Evolutionary conservation across 2,113 vertebrate species (phyloP), one percentile per base, ranked within the genome.

Genomic region (Rousettus leschenaultii): DNA sequence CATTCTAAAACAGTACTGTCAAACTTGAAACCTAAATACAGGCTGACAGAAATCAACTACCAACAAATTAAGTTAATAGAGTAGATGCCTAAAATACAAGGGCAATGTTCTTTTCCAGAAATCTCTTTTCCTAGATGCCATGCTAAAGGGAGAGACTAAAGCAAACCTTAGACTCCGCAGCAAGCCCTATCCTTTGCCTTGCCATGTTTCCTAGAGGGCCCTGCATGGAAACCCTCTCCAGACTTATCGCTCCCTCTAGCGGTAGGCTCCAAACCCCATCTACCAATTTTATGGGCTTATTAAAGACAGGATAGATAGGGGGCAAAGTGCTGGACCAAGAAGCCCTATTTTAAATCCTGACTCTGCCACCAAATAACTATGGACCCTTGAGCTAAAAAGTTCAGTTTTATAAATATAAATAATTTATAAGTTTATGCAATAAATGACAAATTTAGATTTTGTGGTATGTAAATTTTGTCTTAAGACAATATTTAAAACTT

Each of bases 41-140:
- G 95, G 30, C 70, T 89, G 95, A 95, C 82, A 94, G 91, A 93
- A 96, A 89, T 95, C 82, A 95, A 70, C 96, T 96, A 96, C 95
- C 88, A 95, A 91, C 89, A 89, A 96, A 97, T 97, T 96, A 94
- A 96, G 88, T 95, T 94, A 96, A 97, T 94, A 89, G 84, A 84
- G n/a, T 86, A 83, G 73, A 94, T 26, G n/a, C 68, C 86, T 96
- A 53, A 90, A 92, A 89, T 93, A 84, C 43, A 90, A 48, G 45
- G 61, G 74, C 90, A 92, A 87, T 7, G 1, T 66, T 16, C 53
- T 68, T 73, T n/a, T n/a, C 26, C 38, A 48, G 40, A 7, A 77
- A 43, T 66, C 38, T 86, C 71, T 87, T 33, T 95, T 51, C 77
- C 8, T 80, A 61, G 45, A 74, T 90, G 65, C 26, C 85, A 91